A percentile compares a stretch with the other conserved stretches of the same genome.
phyloP scores from a whole-genome alignment of 2,888 invertebrate species.

The Catocala fraxini region DNA sequence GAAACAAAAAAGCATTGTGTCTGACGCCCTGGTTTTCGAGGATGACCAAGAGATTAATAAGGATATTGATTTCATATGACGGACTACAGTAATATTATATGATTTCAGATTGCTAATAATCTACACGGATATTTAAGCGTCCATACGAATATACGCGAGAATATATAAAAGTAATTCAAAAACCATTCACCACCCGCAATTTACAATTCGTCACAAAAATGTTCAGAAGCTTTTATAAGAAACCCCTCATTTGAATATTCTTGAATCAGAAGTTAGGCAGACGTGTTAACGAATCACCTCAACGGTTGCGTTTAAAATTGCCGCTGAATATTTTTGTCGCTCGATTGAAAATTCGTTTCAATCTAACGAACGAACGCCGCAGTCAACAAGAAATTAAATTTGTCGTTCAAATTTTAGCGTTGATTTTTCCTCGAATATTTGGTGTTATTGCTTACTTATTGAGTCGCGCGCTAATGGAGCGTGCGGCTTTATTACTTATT shows the following conservation, averaged over 20 bases:
- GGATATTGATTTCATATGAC: too few species aligned
- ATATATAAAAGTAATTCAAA: not conserved
- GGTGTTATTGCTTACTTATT: conserved; percentile 35
- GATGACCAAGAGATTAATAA: too few species aligned
- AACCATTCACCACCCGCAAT: conserved; percentile 31
- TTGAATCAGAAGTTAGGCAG: conserved; percentile 49
- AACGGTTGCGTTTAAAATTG: conserved; percentile 60
- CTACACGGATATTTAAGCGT: too few species aligned
- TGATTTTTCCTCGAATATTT: conserved; percentile 55
- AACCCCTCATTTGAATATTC: conserved; percentile 50
- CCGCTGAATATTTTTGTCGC: conserved; percentile 64
- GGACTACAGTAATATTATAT: too few species aligned
- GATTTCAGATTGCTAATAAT: too few species aligned
- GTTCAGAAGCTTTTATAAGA: conserved; percentile 37
- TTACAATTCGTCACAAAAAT: conserved; percentile 30
- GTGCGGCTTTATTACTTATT: conserved; percentile 4
- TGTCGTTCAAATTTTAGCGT: conserved; percentile 63
- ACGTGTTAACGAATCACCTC: conserved; percentile 53
- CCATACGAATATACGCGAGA: not conserved
- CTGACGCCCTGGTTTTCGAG: too few species aligned
- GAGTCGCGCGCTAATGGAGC: conserved; percentile 16
- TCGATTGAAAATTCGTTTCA: conserved; percentile 75
- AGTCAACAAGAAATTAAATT: conserved; percentile 79
- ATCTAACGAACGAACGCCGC: conserved; percentile 70
- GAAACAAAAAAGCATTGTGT: too few species aligned